These are phyloP conservation scores for Pipa parva DNA, from an alignment of 2,113 vertebrate genomes.

Conservation along the genomic window DNA sequence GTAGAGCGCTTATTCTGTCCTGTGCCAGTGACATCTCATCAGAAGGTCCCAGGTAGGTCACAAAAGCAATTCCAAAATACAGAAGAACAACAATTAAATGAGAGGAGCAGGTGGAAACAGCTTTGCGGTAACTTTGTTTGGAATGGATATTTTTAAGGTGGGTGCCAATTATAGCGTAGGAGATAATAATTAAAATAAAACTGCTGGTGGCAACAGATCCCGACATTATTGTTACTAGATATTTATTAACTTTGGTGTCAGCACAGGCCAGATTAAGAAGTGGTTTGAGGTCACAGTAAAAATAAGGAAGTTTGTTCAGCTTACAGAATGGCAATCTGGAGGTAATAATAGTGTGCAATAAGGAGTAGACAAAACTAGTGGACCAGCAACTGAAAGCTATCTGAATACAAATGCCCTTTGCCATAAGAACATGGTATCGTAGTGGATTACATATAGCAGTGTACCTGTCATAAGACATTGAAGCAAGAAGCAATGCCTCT, in stretches of 20 bases:
- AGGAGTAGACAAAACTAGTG: neutral
- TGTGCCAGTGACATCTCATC: slow-evolving; percentile 5
- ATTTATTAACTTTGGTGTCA: neutral
- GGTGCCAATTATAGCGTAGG: slow-evolving; percentile 45
- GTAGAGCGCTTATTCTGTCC: slow-evolving; percentile 1
- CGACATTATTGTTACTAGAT: slow-evolving; percentile 22
- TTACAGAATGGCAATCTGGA: slow-evolving; percentile 12
- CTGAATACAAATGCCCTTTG: neutral
- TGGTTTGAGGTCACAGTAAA: slow-evolving; percentile 19
- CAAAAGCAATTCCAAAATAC: slow-evolving; percentile 46
- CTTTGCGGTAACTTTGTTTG: slow-evolving; percentile 35
- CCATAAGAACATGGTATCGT: slow-evolving; percentile 4
- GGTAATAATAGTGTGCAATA: slow-evolving; percentile 3
- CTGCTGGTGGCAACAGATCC: slow-evolving; percentile 36
- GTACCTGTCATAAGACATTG: slow-evolving; percentile 22
- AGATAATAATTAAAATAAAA: slow-evolving; percentile 41
- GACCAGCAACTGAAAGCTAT: neutral
- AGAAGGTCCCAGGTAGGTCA: slow-evolving; percentile 43
- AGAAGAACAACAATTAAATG: slow-evolving; percentile 47
- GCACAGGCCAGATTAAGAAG: slow-evolving; percentile 12
- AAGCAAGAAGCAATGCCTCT: slow-evolving; percentile 11
- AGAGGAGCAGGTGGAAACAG: slow-evolving; percentile 45
- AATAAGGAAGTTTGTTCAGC: neutral
- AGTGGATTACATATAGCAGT: slow-evolving; percentile 20
- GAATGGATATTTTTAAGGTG: slow-evolving; percentile 41